Conservation (phyloP, 2,888 invertebrate genomes). For the Leptinotarsa haldemani region DNA sequence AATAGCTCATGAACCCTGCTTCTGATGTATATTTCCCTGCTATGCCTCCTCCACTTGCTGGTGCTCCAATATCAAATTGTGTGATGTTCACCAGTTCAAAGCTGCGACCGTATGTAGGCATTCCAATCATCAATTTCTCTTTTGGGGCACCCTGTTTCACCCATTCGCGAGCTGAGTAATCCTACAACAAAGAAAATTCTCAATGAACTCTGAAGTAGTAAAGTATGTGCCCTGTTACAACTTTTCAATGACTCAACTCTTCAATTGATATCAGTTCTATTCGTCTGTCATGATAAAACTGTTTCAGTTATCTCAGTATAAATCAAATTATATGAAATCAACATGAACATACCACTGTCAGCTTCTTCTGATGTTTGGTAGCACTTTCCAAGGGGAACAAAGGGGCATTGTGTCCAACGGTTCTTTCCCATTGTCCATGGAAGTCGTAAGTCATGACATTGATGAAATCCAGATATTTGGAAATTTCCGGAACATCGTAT, state of each 20-base stretch:
- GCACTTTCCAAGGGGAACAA: slow-evolving; percentile 89
- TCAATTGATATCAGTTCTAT: too few relatives aligned
- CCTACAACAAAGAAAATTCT: slow-evolving; percentile 67
- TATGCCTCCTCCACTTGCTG: slow-evolving; percentile 88
- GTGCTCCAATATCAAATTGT: slow-evolving; percentile 92
- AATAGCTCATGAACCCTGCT: slow-evolving; percentile 94
- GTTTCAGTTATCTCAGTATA: too few relatives aligned
- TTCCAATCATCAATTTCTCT: slow-evolving; percentile 93
- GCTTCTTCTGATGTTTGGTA: slow-evolving; percentile 90
- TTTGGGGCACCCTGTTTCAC: slow-evolving; percentile 92
- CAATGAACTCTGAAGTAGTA: too few relatives aligned
- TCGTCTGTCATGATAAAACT: too few relatives aligned
- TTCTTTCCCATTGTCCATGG: slow-evolving; percentile 94
- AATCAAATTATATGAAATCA: background rate
- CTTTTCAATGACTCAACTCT: too few relatives aligned
- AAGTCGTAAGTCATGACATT: slow-evolving; percentile 97
- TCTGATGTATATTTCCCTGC: slow-evolving; percentile 92
- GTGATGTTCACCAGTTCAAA: slow-evolving; percentile 88
- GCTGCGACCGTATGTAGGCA: slow-evolving; percentile 94
- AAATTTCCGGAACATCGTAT: slow-evolving; percentile 93
- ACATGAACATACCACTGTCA: slow-evolving; percentile 80
- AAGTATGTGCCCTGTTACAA: too few relatives aligned
- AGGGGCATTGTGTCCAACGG: slow-evolving; percentile 93
- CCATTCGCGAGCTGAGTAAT: slow-evolving; percentile 92
- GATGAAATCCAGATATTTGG: slow-evolving; percentile 93